Evolutionary conservation across 1,140 invertebrate genomes (phyloP).

Genomic region (Neomicropteryx cornuta): DNA sequence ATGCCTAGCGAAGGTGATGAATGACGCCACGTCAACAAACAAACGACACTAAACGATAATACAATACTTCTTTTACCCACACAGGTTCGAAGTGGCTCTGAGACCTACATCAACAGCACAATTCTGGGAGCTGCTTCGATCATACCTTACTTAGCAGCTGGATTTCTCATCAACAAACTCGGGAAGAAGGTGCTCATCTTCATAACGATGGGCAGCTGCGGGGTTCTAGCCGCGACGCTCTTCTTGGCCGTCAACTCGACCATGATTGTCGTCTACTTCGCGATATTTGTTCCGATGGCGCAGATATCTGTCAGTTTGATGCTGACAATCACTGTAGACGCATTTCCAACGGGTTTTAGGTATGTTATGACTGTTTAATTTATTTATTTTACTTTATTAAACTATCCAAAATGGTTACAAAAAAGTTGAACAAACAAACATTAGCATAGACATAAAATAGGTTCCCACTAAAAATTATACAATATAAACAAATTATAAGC

Average conservation of each 20-base stretch:
- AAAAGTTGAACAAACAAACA: too few relatives aligned
- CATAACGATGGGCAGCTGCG: constrained; percentile 8
- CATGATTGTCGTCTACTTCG: constrained; percentile 25
- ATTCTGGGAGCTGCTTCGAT: constrained; percentile 23
- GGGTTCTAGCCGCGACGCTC: constrained; percentile 14
- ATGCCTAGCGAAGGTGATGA: too few relatives aligned
- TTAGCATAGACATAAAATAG: too few relatives aligned
- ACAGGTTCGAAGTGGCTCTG: constrained; percentile 23
- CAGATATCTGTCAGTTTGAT: constrained; percentile 28
- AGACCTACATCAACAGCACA: constrained; percentile 29
- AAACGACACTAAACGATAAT: too few relatives aligned
- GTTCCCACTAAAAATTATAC: neutral
- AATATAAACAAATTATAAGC: neutral
- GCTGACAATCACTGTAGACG: constrained; percentile 30
- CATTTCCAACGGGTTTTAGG: constrained; percentile 41
- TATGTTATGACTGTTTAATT: constrained; percentile 13
- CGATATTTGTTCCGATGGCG: constrained; percentile 28
- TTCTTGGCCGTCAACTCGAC: constrained; percentile 16
- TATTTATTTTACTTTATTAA: neutral
- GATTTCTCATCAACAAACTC: constrained; percentile 25
- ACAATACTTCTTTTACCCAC: too few relatives aligned
- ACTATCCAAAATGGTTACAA: too few relatives aligned
- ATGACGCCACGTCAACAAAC: too few relatives aligned
- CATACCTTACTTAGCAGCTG: constrained; percentile 21
- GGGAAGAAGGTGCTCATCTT: constrained; percentile 24